Conservation (phyloP, 92 coral and sea anemone species). For the Blastomussa wellsi region DNA sequence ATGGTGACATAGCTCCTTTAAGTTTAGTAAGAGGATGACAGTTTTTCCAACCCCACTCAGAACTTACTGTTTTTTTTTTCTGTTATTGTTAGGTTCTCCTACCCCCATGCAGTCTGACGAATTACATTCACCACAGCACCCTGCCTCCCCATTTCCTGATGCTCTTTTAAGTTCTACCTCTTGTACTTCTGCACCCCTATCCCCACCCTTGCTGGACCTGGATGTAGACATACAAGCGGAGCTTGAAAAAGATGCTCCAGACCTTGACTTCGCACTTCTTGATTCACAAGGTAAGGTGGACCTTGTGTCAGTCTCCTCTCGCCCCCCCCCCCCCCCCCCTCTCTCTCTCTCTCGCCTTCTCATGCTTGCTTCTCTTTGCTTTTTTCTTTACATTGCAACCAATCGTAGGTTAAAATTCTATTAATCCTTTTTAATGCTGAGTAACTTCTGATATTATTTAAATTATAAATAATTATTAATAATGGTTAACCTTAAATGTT, state of each 20-base stretch:
- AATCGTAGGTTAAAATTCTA: neutral
- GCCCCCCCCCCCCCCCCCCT: neutral
- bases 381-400: neutral
- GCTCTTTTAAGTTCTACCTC: constrained; percentile 94
- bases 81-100: constrained; percentile 73
- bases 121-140: constrained; percentile 81
- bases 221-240: constrained; percentile 94
- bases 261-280: constrained; percentile 72
- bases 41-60: neutral
- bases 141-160: constrained; percentile 92
- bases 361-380: constrained; percentile 18
- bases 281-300: constrained; percentile 87
- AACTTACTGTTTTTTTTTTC: constrained; percentile 42
- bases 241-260: constrained; percentile 79
- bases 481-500: neutral
- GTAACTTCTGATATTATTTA: constrained; percentile 15
- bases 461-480: neutral
- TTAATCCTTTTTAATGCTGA: constrained; percentile 41
- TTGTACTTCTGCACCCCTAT: constrained; percentile 98
- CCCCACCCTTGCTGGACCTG: constrained; percentile 84
- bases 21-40: neutral
- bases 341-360: neutral
- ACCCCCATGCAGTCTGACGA: constrained; percentile 53
- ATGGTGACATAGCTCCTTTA: too few species aligned
- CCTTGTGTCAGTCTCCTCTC: constrained; percentile 71